Evolutionary conservation across 2,113 vertebrate genomes (phyloP).

Genomic region (Myiozetetes cayanensis): DNA sequence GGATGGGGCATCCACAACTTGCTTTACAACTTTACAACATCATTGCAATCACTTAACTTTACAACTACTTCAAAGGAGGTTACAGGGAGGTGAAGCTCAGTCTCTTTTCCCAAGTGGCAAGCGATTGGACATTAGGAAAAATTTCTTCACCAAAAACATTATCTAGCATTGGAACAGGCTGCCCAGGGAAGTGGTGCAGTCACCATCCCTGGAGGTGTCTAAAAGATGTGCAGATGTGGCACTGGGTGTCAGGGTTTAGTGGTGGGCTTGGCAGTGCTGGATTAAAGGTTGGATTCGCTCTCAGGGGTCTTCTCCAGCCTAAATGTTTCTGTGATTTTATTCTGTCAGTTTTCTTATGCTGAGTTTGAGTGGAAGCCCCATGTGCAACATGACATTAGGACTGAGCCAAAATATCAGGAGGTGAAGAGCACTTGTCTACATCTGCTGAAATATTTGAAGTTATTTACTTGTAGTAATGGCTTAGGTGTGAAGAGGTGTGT

Average conservation of each 20-base stretch:
- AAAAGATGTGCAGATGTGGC: background rate
- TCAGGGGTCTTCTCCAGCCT: background rate
- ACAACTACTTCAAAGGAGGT: background rate
- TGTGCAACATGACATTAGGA: background rate
- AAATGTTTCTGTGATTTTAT: background rate
- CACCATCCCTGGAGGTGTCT: background rate
- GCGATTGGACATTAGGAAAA: background rate
- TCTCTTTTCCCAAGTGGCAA: background rate
- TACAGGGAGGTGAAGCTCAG: background rate
- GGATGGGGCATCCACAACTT: too few relatives aligned
- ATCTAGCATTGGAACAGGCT: accelerated
- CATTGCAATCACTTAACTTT: background rate
- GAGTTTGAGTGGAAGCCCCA: background rate
- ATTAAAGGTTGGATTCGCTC: accelerated
- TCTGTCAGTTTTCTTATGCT: background rate
- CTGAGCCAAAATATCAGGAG: background rate
- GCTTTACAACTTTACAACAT: background rate
- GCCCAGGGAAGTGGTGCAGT: background rate
- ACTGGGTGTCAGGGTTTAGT: background rate
- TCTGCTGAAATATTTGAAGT: background rate
- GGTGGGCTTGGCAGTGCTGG: background rate
- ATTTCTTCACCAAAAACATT: accelerated
- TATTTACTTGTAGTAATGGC: background rate
- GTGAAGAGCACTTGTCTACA: accelerated
- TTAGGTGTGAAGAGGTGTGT: background rate